Evolutionary conservation across 1,140 invertebrate species (phyloP).

Genomic region (Gryllus bimaculatus): DNA sequence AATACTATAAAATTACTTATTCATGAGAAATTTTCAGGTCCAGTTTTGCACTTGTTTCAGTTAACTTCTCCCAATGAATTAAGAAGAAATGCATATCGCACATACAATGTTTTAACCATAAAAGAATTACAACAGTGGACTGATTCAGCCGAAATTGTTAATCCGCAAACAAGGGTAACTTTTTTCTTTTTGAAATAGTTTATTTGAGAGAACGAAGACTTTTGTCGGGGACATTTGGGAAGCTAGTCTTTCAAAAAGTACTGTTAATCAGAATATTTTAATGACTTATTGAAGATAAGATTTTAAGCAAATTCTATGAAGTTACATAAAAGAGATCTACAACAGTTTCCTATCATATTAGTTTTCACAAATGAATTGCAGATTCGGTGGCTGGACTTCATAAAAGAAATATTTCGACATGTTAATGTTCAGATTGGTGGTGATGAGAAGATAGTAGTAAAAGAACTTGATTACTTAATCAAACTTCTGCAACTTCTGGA

Average conservation of each 20-base stretch:
- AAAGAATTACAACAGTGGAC: slow-evolving; percentile 35
- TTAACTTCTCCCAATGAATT: slow-evolving; percentile 40
- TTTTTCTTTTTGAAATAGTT: slow-evolving; percentile 20
- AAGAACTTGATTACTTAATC: slow-evolving; percentile 29
- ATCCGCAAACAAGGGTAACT: slow-evolving; percentile 27
- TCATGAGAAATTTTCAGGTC: neutral
- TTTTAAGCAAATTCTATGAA: too few relatives aligned
- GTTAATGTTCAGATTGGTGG: slow-evolving; percentile 23
- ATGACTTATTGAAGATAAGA: too few relatives aligned
- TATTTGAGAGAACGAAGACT: too few relatives aligned
- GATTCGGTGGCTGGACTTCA: slow-evolving; percentile 29
- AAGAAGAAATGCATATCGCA: slow-evolving; percentile 39
- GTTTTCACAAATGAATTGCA: slow-evolving; percentile 15
- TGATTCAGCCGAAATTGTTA: slow-evolving; percentile 24
- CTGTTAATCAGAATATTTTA: neutral
- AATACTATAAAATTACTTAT: neutral
- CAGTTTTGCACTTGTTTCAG: slow-evolving; percentile 26
- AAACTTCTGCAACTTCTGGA: slow-evolving; percentile 26
- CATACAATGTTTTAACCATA: slow-evolving; percentile 46
- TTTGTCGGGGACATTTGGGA: neutral
- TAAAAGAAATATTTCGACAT: slow-evolving; percentile 25
- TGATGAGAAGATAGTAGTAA: slow-evolving; percentile 28
- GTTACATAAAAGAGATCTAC: neutral
- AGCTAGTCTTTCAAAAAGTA: slow-evolving; percentile 6
- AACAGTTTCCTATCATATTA: neutral